These are phyloP conservation scores for Meloidogyne chitwoodi DNA, from an alignment of 1,140 invertebrate genomes.

Conservation along the genomic window DNA sequence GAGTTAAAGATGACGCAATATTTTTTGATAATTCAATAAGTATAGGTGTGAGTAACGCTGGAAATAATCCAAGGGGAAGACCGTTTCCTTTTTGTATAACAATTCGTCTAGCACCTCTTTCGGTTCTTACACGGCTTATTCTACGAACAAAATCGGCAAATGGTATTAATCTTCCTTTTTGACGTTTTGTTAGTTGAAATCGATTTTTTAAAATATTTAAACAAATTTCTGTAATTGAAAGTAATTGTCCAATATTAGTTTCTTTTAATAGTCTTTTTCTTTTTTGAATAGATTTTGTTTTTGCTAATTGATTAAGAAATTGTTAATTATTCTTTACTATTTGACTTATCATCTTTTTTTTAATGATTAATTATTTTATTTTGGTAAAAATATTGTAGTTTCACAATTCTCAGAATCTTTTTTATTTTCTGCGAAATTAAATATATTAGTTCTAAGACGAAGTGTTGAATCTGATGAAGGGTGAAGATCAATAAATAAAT, in stretches of 20 bases:
- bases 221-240: conserved; percentile 7
- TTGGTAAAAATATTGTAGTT: not conserved
- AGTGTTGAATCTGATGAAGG: not conserved
- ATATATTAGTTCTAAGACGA: conserved; percentile 18
- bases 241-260: not conserved
- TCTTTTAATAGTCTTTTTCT: not conserved
- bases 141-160: conserved; percentile 7
- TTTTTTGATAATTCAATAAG: not conserved
- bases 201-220: conserved; percentile 13
- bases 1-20: too few relatives aligned
- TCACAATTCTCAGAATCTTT: not conserved
- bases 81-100: too few relatives aligned
- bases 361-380: too few relatives aligned
- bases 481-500: conserved; percentile 24
- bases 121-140: not conserved
- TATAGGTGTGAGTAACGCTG: conserved; percentile 14
- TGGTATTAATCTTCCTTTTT: conserved; percentile 3
- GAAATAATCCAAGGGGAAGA: not conserved
- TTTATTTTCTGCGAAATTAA: not conserved
- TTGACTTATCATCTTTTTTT: not conserved
- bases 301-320: conserved; percentile 1
- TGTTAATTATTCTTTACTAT: not conserved
- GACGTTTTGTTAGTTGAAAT: not conserved
- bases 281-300: not conserved
- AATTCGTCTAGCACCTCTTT: not conserved